These are phyloP conservation scores for Diorhabda sublineata DNA, from an alignment of 1,140 invertebrate species.

Conservation along the genomic window DNA sequence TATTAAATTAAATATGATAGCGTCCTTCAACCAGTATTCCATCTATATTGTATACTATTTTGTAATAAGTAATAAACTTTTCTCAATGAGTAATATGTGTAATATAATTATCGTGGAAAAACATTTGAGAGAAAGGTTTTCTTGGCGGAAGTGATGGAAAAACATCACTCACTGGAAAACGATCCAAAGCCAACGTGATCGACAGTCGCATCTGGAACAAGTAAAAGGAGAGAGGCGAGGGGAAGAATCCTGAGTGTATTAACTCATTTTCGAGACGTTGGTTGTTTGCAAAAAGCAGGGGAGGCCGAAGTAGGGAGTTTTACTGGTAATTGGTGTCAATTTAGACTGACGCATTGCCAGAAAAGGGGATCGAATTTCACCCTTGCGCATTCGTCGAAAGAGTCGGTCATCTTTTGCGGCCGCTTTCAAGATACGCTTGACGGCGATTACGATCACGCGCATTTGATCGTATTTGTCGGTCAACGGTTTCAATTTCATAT, in stretches of 20 bases:
- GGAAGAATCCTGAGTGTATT: constrained; percentile 40
- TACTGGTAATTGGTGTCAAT: constrained; percentile 69
- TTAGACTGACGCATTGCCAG: constrained; percentile 51
- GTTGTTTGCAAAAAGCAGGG: constrained; percentile 44
- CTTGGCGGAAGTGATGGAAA: neutral
- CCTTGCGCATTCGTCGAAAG: constrained; percentile 30
- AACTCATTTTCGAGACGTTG: constrained; percentile 47
- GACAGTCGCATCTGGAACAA: constrained; percentile 17
- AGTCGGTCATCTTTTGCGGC: constrained; percentile 9
- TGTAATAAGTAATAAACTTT: no score
- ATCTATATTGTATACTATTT: no score
- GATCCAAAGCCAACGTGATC: constrained; percentile 28
- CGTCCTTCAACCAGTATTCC: no score
- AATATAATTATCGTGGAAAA: no score
- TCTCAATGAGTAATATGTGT: no score
- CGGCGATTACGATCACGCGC: constrained; percentile 13
- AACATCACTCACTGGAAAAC: constrained; percentile 9
- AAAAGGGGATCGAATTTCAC: constrained; percentile 44
- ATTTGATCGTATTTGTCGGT: neutral
- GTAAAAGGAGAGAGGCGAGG: constrained; percentile 18
- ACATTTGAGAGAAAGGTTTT: no score
- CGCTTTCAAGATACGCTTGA: constrained; percentile 19
- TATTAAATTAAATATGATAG: no score
- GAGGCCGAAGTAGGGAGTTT: constrained; percentile 54
- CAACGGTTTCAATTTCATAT: neutral